A percentile compares a stretch with the other conserved stretches of the same genome.
Conservation (phyloP, 1,140 invertebrate species). For the Cotesia vestalis region DNA sequence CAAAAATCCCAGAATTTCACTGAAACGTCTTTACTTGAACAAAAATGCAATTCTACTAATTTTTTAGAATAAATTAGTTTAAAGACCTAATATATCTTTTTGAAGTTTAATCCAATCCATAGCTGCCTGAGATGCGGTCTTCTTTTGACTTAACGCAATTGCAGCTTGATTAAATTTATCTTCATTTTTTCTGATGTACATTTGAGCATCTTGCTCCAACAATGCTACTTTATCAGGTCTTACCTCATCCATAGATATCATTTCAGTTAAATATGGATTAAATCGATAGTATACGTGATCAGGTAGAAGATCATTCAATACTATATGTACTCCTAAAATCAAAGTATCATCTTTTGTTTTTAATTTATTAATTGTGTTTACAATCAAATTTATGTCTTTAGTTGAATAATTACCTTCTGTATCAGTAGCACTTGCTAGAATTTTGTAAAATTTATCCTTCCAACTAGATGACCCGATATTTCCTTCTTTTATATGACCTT, state of each 20-base stretch:
- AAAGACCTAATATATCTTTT: conserved; percentile 51
- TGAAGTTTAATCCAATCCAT: conserved; percentile 64
- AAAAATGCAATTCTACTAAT: not conserved
- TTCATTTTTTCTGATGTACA: conserved; percentile 82
- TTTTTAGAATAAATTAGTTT: not conserved
- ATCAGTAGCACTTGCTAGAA: conserved; percentile 90
- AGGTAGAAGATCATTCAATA: conserved; percentile 83
- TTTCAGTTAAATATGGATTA: conserved; percentile 88
- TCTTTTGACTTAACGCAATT: conserved; percentile 62
- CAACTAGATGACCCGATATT: conserved; percentile 68
- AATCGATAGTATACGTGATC: conserved; percentile 85
- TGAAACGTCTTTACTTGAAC: too few relatives aligned
- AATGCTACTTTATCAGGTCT: conserved; percentile 72
- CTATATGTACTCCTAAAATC: conserved; percentile 78
- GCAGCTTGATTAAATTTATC: conserved; percentile 74
- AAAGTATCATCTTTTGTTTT: conserved; percentile 41
- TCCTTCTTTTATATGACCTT: conserved; percentile 47
- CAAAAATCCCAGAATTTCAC: too few relatives aligned
- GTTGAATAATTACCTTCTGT: conserved; percentile 75
- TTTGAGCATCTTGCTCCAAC: conserved; percentile 73
- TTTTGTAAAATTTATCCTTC: conserved; percentile 84
- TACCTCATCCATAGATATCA: conserved; percentile 85
- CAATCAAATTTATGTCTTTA: conserved; percentile 3
- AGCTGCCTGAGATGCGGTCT: conserved; percentile 59
- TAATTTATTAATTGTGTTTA: conserved; percentile 27